Evolutionary conservation across 2,888 invertebrate genomes (phyloP).

Genomic region (Reticulitermes lucifugus): DNA sequence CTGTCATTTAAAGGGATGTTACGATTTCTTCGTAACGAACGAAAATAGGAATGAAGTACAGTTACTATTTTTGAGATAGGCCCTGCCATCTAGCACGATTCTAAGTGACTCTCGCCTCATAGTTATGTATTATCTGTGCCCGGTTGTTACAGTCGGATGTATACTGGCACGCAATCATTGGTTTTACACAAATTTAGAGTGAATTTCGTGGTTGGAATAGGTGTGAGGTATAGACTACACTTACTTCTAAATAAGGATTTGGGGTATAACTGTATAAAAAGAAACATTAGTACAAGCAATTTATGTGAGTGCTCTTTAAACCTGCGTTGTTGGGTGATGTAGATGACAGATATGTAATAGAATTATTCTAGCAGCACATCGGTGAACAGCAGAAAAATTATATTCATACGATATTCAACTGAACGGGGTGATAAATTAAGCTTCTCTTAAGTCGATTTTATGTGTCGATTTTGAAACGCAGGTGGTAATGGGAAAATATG

Average conservation of each 20-base stretch:
- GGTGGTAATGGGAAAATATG: not conserved
- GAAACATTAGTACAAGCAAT: not conserved
- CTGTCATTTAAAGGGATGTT: too few relatives aligned
- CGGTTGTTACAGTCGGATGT: not conserved
- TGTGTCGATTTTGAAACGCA: not conserved
- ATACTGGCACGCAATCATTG: not conserved
- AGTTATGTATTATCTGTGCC: too few relatives aligned
- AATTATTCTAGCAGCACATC: not conserved
- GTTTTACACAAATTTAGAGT: not conserved
- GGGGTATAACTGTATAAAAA: not conserved
- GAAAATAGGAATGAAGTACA: too few relatives aligned
- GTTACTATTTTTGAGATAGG: too few relatives aligned
- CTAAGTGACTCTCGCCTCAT: not conserved
- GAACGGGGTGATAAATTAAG: not conserved
- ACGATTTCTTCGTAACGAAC: too few relatives aligned
- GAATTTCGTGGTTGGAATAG: constrained; percentile 2
- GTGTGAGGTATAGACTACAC: not conserved
- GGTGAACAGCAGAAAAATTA: not conserved
- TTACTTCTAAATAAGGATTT: not conserved
- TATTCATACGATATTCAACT: not conserved
- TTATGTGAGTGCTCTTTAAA: not conserved
- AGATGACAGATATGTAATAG: not conserved
- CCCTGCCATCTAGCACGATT: not conserved
- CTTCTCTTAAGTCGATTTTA: not conserved
- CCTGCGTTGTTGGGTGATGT: not conserved